A percentile compares a stretch with the other conserved stretches of the same genome.
phyloP scores from a whole-genome alignment of 92 coral and sea anemone genomes.

The Paramuricea clavata region DNA sequence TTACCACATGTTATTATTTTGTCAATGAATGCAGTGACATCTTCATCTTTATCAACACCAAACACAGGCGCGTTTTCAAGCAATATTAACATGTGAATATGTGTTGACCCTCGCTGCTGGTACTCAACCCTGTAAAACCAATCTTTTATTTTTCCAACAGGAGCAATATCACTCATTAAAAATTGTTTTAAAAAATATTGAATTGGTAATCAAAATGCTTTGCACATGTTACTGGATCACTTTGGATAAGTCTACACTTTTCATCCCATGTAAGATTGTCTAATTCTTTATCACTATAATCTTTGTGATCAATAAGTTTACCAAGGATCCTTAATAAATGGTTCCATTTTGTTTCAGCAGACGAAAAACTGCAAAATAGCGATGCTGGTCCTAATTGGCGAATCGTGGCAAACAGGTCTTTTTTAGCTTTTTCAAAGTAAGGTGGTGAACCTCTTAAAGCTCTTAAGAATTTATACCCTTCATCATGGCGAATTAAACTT shows the following conservation, averaged over 20 bases:
- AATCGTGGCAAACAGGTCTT: not conserved
- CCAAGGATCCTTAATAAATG: conserved; percentile 66
- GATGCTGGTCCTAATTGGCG: not conserved
- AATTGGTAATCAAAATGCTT: not conserved
- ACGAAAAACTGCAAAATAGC: not conserved
- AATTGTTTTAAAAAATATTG: not conserved
- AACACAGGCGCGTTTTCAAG: not conserved
- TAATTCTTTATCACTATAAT: conserved; percentile 65
- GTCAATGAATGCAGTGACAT: conserved; percentile 55
- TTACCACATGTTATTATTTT: conserved; percentile 60
- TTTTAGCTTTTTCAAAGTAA: not conserved
- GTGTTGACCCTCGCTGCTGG: not conserved
- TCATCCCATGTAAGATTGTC: conserved; percentile 61
- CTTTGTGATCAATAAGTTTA: conserved; percentile 71
- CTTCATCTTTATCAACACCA: not conserved
- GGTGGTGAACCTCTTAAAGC: conserved; percentile 64
- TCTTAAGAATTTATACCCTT: conserved; percentile 63
- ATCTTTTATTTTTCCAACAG: not conserved
- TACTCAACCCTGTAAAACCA: not conserved
- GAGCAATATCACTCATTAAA: not conserved
- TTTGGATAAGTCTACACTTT: not conserved
- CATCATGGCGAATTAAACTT: conserved; percentile 51
- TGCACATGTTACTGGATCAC: not conserved
- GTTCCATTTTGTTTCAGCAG: not conserved
- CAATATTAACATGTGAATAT: conserved; percentile 53